A percentile compares a stretch with the other conserved stretches of the same genome.
phyloP scores from a whole-genome alignment of 2,888 invertebrate species.

The Drosophila austrosaltans region DNA sequence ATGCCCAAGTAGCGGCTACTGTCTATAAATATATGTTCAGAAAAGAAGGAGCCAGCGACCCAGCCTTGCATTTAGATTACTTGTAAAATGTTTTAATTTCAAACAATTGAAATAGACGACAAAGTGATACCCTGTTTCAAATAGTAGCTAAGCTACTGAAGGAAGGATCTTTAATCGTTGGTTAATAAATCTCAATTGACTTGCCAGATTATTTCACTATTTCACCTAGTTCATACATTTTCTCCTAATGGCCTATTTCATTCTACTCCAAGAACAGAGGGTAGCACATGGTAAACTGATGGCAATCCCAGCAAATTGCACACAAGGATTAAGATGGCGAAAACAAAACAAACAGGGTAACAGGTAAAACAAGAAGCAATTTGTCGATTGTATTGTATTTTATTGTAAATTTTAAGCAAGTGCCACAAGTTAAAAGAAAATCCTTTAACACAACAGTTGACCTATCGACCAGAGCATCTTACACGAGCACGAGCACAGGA shows the following conservation, averaged over 20 bases:
- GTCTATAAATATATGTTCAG: constrained; percentile 6
- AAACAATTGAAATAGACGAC: constrained; percentile 26
- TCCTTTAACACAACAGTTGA: constrained; percentile 22
- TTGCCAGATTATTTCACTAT: too few relatives aligned
- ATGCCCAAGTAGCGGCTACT: constrained; percentile 48
- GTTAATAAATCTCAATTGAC: too few relatives aligned
- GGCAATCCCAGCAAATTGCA: constrained; percentile 41
- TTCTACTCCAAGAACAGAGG: not conserved
- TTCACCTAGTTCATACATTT: too few relatives aligned
- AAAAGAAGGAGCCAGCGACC: constrained; percentile 59
- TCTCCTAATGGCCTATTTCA: not conserved
- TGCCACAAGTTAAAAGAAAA: constrained; percentile 41
- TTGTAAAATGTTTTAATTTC: constrained; percentile 70
- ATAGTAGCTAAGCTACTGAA: too few relatives aligned
- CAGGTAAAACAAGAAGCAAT: constrained; percentile 39
- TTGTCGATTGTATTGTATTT: constrained; percentile 42
- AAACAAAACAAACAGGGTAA: not conserved
- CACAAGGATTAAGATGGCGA: constrained; percentile 52
- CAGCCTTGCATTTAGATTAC: constrained; percentile 61
- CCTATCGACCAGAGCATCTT: constrained; percentile 60
- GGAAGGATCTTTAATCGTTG: too few relatives aligned
- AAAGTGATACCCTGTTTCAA: not conserved
- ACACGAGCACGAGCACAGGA: constrained; percentile 25
- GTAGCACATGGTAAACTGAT: not conserved
- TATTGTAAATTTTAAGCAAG: constrained; percentile 28